A percentile compares a stretch with the other conserved stretches of the same genome.
These are phyloP conservation scores for Dasypogon diadema DNA, from an alignment of 2,888 invertebrate species.

Conservation along the genomic window DNA sequence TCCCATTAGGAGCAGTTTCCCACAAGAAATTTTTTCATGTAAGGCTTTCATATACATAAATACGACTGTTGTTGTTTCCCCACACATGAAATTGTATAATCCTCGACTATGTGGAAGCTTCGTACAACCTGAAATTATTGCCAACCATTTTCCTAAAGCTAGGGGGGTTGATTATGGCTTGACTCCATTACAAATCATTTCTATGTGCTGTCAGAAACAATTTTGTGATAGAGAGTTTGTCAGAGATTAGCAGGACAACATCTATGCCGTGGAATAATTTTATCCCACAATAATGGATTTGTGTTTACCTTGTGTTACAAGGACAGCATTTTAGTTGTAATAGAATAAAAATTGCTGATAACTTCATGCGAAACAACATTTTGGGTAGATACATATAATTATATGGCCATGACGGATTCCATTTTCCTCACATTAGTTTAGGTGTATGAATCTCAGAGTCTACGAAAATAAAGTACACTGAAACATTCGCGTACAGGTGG, in stretches of 20 bases:
- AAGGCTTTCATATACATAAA: too few relatives aligned
- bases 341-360: background rate
- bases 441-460: too few relatives aligned
- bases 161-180: background rate
- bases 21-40: too few relatives aligned
- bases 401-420: background rate
- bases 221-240: background rate
- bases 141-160: background rate
- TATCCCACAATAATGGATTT: background rate
- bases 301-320: background rate
- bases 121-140: background rate
- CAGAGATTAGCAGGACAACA: constrained; percentile 6
- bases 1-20: too few relatives aligned
- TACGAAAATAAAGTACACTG: too few relatives aligned
- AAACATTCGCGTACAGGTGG: too few relatives aligned
- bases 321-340: background rate
- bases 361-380: background rate
- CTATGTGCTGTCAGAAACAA: constrained; percentile 20
- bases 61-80: too few relatives aligned
- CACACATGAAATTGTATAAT: background rate
- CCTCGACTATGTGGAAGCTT: background rate
- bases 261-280: constrained; percentile 2
- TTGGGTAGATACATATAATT: background rate
- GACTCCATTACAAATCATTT: constrained; percentile 19
- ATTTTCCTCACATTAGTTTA: background rate